Evolutionary conservation across 30 jellyfish, hydroid and myxozoan genomes (phyloP).

Genomic region (Aurelia coerulea): DNA sequence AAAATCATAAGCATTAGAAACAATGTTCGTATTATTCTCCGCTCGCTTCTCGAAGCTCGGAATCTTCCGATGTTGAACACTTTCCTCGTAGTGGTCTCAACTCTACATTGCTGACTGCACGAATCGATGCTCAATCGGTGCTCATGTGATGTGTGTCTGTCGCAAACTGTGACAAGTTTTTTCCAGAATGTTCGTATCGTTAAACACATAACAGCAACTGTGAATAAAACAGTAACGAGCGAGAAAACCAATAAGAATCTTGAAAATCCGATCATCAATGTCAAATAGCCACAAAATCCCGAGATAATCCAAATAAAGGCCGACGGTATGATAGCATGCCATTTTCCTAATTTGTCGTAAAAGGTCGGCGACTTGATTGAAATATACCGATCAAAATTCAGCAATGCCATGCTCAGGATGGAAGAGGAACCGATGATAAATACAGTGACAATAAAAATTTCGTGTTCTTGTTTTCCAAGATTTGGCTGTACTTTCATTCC

Average conservation of each 20-base stretch:
- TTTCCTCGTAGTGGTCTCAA: constrained; percentile 40
- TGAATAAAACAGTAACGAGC: constrained; percentile 46
- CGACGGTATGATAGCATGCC: constrained; percentile 4
- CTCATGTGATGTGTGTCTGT: constrained; percentile 30
- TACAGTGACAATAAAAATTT: constrained; percentile 5
- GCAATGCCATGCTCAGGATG: constrained; percentile 64
- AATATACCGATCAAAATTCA: constrained; percentile 56
- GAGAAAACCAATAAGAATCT: constrained; percentile 40
- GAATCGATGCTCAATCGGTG: constrained; percentile 64
- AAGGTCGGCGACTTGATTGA: constrained; percentile 43
- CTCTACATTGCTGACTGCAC: constrained; percentile 52
- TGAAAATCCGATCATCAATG: constrained; percentile 40
- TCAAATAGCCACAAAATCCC: constrained; percentile 16
- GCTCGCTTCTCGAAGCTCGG: constrained; percentile 67
- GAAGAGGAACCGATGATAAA: constrained; percentile 61
- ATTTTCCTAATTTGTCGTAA: constrained; percentile 6
- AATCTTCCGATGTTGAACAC: constrained; percentile 70
- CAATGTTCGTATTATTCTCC: constrained; percentile 66
- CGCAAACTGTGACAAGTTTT: constrained; percentile 56
- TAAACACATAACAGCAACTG: constrained; percentile 47
- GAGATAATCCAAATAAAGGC: constrained; percentile 44
- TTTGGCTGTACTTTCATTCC: constrained; percentile 14
- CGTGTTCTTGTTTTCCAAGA: not conserved
- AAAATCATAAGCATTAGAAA: constrained; percentile 59
- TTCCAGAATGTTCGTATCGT: constrained; percentile 75